Conservation (phyloP, 2,888 invertebrate genomes). For the Ichneumoninae sp. region DNA sequence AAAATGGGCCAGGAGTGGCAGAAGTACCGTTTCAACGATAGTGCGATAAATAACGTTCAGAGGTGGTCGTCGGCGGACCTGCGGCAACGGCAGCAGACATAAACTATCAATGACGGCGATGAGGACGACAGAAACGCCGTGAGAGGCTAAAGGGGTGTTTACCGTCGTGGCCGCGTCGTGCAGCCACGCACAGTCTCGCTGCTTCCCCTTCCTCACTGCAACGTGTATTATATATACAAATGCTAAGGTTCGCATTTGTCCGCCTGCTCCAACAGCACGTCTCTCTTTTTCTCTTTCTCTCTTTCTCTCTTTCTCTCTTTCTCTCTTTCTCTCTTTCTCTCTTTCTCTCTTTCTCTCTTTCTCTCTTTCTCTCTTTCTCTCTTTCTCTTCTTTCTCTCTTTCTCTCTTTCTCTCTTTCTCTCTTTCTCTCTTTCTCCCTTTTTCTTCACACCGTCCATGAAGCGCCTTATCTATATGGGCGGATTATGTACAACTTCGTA, state of each 20-base stretch:
- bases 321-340: not conserved
- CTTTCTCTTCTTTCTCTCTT: too few relatives aligned
- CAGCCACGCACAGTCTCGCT: slow-evolving; percentile 64
- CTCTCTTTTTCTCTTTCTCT: not conserved
- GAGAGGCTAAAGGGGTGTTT: slow-evolving; percentile 72
- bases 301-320: not conserved
- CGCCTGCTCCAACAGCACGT: slow-evolving; percentile 4
- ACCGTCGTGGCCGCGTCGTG: slow-evolving; percentile 61
- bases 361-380: not conserved
- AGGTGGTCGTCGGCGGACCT: slow-evolving; percentile 37
- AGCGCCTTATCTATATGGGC: slow-evolving; percentile 80
- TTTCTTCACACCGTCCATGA: slow-evolving; percentile 25
- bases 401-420: too few relatives aligned
- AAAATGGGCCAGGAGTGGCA: slow-evolving; percentile 31
- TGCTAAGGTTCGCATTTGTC: not conserved
- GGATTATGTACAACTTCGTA: slow-evolving; percentile 76
- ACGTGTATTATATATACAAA: not conserved
- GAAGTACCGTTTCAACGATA: not conserved
- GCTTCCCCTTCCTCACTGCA: slow-evolving; percentile 65
- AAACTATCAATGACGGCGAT: slow-evolving; percentile 51
- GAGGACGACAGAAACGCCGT: slow-evolving; percentile 30
- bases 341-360: not conserved
- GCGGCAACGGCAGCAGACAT: slow-evolving; percentile 26
- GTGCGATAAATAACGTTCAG: slow-evolving; percentile 51
- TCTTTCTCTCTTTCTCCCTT: too few relatives aligned